A percentile compares a stretch with the other conserved stretches of the same genome.
phyloP scores from a whole-genome alignment of 2,113 vertebrate genomes.

The Columbina picui region DNA sequence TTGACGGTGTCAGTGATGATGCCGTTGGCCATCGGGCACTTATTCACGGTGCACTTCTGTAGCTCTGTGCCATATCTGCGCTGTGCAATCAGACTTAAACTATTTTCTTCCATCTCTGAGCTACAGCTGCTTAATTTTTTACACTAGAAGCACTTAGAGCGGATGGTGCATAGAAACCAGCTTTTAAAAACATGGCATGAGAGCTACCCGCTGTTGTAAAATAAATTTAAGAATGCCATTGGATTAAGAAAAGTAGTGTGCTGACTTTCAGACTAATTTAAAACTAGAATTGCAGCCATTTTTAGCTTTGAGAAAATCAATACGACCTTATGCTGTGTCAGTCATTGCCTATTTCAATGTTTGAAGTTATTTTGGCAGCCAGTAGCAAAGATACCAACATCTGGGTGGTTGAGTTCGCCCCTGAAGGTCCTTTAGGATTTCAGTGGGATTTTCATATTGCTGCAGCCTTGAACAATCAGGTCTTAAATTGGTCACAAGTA shows the following conservation, averaged over 20 bases:
- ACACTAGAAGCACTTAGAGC: background rate
- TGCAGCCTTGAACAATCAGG: background rate
- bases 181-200: background rate
- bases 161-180: background rate
- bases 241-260: background rate
- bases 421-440: background rate
- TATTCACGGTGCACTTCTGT: background rate
- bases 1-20: rapidly evolving
- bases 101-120: background rate
- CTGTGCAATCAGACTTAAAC: background rate
- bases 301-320: constrained; percentile 6
- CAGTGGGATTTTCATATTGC: background rate
- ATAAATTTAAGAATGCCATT: background rate
- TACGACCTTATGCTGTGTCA: background rate
- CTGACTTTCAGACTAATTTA: constrained; percentile 20
- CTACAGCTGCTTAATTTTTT: constrained; percentile 20
- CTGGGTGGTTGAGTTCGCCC: background rate
- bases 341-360: constrained; percentile 1
- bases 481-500: background rate
- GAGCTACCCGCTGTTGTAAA: background rate
- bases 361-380: background rate
- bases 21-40: background rate
- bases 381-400: background rate
- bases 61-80: background rate
- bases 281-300: constrained; percentile 49